phyloP scores from a whole-genome alignment of 2,113 vertebrate species.

The Camelus bactrianus region DNA sequence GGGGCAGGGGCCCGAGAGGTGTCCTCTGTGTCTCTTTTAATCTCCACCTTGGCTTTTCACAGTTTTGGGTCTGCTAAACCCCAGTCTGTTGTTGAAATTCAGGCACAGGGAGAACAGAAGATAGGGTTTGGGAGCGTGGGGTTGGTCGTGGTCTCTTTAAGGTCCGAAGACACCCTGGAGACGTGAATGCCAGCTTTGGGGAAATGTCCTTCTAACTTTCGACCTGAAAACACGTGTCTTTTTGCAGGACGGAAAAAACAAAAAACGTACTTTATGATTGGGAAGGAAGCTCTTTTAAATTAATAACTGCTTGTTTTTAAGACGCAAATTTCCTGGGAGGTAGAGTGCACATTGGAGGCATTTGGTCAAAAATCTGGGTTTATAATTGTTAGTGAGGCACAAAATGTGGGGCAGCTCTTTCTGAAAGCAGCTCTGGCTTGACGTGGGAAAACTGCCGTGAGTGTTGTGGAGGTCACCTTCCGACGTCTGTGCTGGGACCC shows the following conservation, averaged over 20 bases:
- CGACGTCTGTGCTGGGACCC: not conserved
- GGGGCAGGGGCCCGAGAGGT: not conserved
- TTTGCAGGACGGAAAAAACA: not conserved
- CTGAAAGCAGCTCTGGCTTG: not conserved
- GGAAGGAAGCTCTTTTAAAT: not conserved
- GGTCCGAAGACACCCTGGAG: not conserved
- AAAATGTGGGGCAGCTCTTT: accelerated
- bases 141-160: accelerated
- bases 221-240: not conserved
- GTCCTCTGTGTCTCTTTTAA: not conserved
- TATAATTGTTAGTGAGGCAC: not conserved
- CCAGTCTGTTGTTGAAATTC: not conserved
- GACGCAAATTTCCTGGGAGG: not conserved
- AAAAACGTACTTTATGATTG: not conserved
- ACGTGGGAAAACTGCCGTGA: not conserved
- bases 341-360: accelerated
- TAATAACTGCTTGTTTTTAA: not conserved
- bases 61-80: not conserved
- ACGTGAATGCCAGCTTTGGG: not conserved
- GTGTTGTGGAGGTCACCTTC: not conserved
- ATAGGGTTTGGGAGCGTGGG: not conserved
- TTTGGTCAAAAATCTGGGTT: not conserved
- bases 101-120: not conserved
- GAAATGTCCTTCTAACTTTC: conserved; percentile 7
- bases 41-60: not conserved